phyloP scores from a whole-genome alignment of 2,888 invertebrate species.

The Serripes groenlandicus region DNA sequence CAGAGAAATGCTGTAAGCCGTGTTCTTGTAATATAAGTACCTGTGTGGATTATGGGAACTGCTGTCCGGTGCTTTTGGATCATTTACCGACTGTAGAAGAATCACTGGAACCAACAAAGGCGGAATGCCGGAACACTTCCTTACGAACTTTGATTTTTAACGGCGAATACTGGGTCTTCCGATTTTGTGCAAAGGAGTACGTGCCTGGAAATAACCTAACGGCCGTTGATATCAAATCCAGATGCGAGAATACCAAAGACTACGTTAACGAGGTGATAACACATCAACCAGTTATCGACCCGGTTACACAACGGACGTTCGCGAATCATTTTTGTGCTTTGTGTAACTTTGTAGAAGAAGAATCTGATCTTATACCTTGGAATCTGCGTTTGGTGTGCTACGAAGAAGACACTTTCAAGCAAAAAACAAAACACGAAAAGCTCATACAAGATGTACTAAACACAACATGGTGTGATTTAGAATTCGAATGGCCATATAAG shows the following conservation, averaged over 20 bases:
- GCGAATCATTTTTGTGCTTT: not conserved
- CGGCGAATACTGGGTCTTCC: not conserved
- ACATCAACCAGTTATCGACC: not conserved
- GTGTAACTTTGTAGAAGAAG: not conserved
- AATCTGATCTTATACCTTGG: not conserved
- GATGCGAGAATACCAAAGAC: not conserved
- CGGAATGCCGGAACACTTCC: not conserved
- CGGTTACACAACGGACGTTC: not conserved
- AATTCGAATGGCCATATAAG: not conserved
- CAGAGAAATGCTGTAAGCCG: not conserved
- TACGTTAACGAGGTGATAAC: not conserved
- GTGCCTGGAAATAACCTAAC: not conserved
- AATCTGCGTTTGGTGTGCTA: not conserved
- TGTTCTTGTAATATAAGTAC: not conserved
- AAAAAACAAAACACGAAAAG: not conserved
- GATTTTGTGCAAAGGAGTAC: not conserved
- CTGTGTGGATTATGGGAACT: not conserved
- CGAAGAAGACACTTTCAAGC: not conserved
- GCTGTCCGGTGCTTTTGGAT: constrained; percentile 3
- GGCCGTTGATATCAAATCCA: not conserved
- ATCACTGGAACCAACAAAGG: not conserved
- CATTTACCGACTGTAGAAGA: not conserved
- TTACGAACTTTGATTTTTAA: not conserved
- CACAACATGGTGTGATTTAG: not conserved
- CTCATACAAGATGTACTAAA: not conserved